Conservation (phyloP, 2,797 vertebrate genomes). For the Clarias platycephalus region DNA sequence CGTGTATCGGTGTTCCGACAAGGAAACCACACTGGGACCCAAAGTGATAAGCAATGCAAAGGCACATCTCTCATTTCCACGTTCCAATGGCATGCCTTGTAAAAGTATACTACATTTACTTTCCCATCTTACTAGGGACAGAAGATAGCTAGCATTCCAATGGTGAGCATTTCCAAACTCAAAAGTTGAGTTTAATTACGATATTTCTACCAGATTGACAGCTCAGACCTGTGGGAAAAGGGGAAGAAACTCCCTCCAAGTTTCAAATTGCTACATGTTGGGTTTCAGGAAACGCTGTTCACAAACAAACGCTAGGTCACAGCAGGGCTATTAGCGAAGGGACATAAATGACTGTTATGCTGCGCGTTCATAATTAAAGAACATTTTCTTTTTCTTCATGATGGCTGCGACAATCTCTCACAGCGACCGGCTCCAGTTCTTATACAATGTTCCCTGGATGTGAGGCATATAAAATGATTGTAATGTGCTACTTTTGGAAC, state of each 20-base stretch:
- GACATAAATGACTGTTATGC: background rate
- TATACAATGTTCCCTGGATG: background rate
- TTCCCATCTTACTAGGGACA: background rate
- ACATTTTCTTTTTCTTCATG: background rate
- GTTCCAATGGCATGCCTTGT: background rate
- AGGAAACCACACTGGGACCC: background rate
- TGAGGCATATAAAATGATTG: conserved; percentile 29
- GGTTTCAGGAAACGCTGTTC: conserved; percentile 14
- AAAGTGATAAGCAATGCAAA: background rate
- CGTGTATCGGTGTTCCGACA: background rate
- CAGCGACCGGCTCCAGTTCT: background rate
- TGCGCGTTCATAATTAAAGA: background rate
- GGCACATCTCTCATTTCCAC: background rate
- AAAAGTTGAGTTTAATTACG: background rate
- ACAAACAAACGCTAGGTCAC: conserved; percentile 16
- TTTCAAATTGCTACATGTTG: conserved; percentile 1
- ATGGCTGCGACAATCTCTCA: background rate
- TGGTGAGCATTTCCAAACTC: background rate
- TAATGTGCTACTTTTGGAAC: conserved; percentile 36
- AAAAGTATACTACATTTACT: background rate
- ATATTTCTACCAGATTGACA: background rate
- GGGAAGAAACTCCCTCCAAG: background rate
- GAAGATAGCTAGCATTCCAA: background rate
- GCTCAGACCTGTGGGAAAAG: conserved; percentile 13
- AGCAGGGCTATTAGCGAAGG: conserved; percentile 1